Evolutionary conservation across 2,888 invertebrate species (phyloP).

Genomic region (Protophormia terraenovae): DNA sequence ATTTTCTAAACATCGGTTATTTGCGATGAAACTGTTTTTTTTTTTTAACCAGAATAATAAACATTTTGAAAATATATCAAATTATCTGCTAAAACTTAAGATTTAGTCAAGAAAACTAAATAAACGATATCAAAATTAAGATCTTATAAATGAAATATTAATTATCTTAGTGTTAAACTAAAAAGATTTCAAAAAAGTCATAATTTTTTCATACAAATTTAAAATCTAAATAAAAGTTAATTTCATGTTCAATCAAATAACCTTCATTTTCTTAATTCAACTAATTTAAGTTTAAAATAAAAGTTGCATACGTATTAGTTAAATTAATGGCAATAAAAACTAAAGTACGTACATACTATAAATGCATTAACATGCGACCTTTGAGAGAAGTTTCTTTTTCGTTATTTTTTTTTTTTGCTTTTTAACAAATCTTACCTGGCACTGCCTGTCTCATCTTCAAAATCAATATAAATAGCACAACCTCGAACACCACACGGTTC

Average conservation of each 20-base stretch:
- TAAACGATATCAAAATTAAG: too few relatives aligned
- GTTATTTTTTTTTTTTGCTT: background rate
- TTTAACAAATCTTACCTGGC: conserved; percentile 80
- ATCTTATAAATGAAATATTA: too few relatives aligned
- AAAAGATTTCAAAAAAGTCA: background rate
- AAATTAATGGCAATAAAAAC: background rate
- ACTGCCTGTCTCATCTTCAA: conserved; percentile 86
- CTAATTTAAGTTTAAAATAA: background rate
- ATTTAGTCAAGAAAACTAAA: too few relatives aligned
- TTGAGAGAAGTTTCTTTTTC: background rate
- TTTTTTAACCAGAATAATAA: too few relatives aligned
- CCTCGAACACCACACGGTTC: conserved; percentile 95
- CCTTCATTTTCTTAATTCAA: background rate
- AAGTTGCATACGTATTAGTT: background rate
- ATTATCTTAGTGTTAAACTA: background rate
- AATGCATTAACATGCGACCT: background rate
- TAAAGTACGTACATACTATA: background rate
- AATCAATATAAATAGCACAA: conserved; percentile 92
- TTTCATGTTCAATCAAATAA: too few relatives aligned
- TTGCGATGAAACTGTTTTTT: too few relatives aligned
- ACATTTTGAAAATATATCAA: too few relatives aligned
- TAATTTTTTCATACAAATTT: background rate
- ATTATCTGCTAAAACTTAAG: too few relatives aligned
- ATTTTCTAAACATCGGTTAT: too few relatives aligned
- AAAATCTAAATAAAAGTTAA: background rate